These are phyloP conservation scores for Heliothis peltigera DNA, from an alignment of 2,888 invertebrate species.

Conservation along the genomic window DNA sequence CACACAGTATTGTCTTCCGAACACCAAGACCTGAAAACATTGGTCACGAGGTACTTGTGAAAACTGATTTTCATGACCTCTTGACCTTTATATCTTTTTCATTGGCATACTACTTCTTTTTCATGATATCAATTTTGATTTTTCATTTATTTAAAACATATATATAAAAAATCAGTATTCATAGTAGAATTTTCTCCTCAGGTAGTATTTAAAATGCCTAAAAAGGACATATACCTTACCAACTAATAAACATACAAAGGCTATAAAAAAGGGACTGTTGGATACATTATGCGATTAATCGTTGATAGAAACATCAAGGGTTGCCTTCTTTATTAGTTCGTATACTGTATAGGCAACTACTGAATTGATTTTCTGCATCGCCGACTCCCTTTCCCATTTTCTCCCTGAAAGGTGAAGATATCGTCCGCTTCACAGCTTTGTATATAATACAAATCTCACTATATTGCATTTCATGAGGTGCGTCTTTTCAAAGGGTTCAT, in stretches of 20 bases:
- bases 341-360: constrained; percentile 75
- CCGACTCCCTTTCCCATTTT: constrained; percentile 74
- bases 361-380: constrained; percentile 82
- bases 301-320: constrained; percentile 74
- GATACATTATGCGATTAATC: constrained; percentile 29
- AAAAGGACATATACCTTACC: neutral
- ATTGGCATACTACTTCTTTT: too few relatives aligned
- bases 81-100: too few relatives aligned
- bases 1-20: too few relatives aligned
- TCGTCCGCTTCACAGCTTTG: constrained; percentile 58
- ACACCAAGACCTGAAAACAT: too few relatives aligned
- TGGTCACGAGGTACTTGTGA: too few relatives aligned
- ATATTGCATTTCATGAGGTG: constrained; percentile 57
- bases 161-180: too few relatives aligned
- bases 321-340: constrained; percentile 71
- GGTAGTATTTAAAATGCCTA: too few relatives aligned
- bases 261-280: constrained; percentile 32
- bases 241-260: constrained; percentile 31
- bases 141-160: too few relatives aligned
- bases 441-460: constrained; percentile 59
- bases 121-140: too few relatives aligned
- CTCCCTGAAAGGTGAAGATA: constrained; percentile 69
- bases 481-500: constrained; percentile 52
- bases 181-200: too few relatives aligned
- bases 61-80: too few relatives aligned